Evolutionary conservation across 2,797 vertebrate species (phyloP).

Genomic region (Crax fasciolata): DNA sequence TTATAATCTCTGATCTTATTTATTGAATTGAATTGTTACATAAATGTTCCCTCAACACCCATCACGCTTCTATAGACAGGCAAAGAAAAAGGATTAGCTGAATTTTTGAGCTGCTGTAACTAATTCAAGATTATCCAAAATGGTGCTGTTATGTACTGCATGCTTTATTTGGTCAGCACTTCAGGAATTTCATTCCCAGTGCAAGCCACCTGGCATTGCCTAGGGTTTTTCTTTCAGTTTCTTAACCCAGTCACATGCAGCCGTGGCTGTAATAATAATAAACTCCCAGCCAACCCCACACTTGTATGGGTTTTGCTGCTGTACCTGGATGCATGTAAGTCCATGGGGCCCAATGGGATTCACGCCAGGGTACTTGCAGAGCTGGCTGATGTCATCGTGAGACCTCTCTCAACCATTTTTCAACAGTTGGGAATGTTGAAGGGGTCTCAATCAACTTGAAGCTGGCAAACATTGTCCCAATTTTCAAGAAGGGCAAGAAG

Average conservation of each 20-base stretch:
- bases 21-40: not conserved
- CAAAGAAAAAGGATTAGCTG: not conserved
- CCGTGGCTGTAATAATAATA: not conserved
- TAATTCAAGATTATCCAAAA: not conserved
- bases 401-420: not conserved
- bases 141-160: accelerated
- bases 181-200: not conserved
- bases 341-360: not conserved
- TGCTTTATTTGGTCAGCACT: not conserved
- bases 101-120: not conserved
- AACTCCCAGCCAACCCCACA: not conserved
- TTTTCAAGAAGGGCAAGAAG: not conserved
- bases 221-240: not conserved
- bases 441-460: not conserved
- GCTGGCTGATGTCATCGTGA: not conserved
- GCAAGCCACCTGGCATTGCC: not conserved
- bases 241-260: not conserved
- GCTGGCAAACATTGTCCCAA: not conserved
- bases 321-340: not conserved
- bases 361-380: not conserved
- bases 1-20: not conserved
- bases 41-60: not conserved
- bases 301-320: not conserved
- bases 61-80: not conserved
- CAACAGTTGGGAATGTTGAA: not conserved